Evolutionary conservation across 2,113 vertebrate species (phyloP).

Genomic region (Rhinoptilus africanus): DNA sequence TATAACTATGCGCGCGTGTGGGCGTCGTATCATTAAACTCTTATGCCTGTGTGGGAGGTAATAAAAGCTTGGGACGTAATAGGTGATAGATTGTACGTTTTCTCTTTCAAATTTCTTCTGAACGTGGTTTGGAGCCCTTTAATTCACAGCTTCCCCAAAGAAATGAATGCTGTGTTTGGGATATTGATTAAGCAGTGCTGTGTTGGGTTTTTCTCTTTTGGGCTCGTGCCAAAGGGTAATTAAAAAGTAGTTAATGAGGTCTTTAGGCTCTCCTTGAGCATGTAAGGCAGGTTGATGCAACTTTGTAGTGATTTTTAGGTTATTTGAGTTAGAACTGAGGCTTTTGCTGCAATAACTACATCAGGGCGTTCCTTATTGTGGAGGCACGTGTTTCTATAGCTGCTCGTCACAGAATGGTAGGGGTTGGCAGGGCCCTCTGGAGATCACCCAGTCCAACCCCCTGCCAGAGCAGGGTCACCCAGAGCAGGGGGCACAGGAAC

Average conservation of each 20-base stretch:
- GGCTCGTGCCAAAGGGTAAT: not conserved
- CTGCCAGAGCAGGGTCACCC: too few species aligned
- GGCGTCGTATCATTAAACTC: conserved; percentile 2
- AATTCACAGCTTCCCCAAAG: not conserved
- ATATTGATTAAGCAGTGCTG: not conserved
- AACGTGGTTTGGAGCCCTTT: not conserved
- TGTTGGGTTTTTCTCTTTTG: not conserved
- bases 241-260: not conserved
- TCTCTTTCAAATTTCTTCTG: not conserved
- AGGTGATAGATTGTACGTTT: not conserved
- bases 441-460: too few species aligned
- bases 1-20: not conserved
- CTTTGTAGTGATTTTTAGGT: not conserved
- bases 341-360: not conserved
- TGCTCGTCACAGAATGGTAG: not conserved
- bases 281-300: not conserved
- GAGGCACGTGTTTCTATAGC: not conserved
- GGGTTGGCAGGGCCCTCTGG: too few species aligned
- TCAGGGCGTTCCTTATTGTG: not conserved
- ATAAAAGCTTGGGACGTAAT: not conserved
- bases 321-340: not conserved
- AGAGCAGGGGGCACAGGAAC: too few species aligned
- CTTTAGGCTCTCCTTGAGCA: not conserved
- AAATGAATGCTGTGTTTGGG: not conserved
- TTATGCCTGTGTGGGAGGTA: not conserved